These are phyloP conservation scores for Halichoerus grypus DNA, from an alignment of 2,113 vertebrate species.

Conservation along the genomic window DNA sequence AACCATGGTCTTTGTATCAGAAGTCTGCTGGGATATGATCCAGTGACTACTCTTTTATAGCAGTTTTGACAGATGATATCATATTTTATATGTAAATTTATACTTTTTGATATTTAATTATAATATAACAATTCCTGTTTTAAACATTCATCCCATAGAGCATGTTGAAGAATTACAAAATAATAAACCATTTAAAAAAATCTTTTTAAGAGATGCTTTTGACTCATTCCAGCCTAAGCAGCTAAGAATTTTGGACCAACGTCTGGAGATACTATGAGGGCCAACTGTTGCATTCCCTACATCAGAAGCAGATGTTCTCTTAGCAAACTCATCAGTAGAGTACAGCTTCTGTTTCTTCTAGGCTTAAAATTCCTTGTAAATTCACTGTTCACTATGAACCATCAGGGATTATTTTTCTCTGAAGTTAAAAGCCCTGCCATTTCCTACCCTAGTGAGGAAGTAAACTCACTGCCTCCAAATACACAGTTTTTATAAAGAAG, in stretches of 20 bases:
- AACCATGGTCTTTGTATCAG: not conserved
- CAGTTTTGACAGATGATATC: not conserved
- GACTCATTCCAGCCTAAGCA: not conserved
- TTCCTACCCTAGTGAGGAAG: not conserved
- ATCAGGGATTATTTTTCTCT: not conserved
- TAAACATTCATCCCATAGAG: not conserved
- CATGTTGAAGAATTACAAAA: not conserved
- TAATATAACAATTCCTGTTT: not conserved
- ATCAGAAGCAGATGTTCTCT: not conserved
- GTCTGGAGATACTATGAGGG: not conserved
- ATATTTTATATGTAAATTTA: not conserved
- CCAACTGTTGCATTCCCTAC: not conserved
- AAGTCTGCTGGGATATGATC: not conserved
- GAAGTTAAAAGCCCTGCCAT: not conserved
- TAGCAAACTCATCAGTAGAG: not conserved
- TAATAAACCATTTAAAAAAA: not conserved
- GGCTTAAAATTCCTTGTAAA: not conserved
- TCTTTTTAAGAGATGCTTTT: not conserved
- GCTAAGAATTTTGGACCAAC: not conserved
- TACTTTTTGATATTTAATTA: slow-evolving; percentile 8
- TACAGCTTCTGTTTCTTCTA: not conserved
- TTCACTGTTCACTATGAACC: not conserved
- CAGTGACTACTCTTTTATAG: not conserved
- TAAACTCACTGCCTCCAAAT: not conserved
- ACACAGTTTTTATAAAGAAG: not conserved